Evolutionary conservation across 2,113 vertebrate species (phyloP).

Genomic region (Psophia crepitans): DNA sequence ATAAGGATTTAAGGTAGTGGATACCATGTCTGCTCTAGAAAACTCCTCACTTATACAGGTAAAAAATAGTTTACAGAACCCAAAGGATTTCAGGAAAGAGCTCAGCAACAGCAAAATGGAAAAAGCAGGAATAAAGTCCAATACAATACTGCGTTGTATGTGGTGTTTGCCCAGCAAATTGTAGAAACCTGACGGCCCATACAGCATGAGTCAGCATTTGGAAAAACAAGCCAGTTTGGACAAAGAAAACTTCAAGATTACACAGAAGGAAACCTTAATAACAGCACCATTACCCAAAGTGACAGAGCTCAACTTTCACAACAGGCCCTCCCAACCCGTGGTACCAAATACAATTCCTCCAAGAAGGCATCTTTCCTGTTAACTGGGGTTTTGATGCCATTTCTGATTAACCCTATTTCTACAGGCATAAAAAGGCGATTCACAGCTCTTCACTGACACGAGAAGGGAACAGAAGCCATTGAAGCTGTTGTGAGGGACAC

Average conservation of each 20-base stretch:
- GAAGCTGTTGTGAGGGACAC: background rate
- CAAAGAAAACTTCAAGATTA: background rate
- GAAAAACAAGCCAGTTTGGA: background rate
- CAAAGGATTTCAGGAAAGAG: background rate
- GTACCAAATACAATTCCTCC: background rate
- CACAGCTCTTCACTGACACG: background rate
- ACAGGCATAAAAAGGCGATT: background rate
- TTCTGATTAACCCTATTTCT: background rate
- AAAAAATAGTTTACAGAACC: background rate
- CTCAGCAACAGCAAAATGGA: background rate
- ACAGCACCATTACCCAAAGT: fast-evolving
- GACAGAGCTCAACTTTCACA: background rate
- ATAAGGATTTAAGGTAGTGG: background rate
- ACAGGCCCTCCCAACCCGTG: background rate
- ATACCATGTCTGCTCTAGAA: background rate
- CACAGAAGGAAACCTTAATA: background rate
- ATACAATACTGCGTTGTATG: background rate
- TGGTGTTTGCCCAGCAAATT: background rate
- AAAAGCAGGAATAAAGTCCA: background rate
- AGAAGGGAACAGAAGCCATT: background rate
- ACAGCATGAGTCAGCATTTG: fast-evolving
- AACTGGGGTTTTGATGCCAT: background rate
- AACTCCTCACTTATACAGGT: background rate
- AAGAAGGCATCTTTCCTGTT: background rate
- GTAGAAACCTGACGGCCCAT: background rate